These are phyloP conservation scores for Plecturocebus donacophilus DNA, from an alignment of 2,113 vertebrate genomes.

Conservation along the genomic window DNA sequence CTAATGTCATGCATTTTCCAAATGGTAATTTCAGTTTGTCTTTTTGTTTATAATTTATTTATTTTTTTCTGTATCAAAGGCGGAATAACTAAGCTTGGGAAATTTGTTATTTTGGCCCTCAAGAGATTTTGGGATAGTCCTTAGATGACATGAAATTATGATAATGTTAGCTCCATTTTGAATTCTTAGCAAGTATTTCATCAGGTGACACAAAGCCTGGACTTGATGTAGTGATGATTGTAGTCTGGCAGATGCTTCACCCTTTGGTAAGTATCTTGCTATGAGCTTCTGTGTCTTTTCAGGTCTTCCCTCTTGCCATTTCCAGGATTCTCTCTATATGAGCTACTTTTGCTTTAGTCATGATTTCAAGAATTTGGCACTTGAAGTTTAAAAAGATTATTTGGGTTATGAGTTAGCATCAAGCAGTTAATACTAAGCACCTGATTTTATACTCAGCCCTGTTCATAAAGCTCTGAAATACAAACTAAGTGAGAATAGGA, in stretches of 20 bases:
- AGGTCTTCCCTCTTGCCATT: background rate
- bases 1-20: background rate
- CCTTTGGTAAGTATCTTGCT: background rate
- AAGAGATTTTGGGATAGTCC: background rate
- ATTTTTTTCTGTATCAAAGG: background rate
- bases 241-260: background rate
- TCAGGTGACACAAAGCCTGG: background rate
- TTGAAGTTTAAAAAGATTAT: background rate
- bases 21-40: background rate
- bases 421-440: background rate
- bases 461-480: background rate
- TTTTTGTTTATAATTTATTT: background rate
- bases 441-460: background rate
- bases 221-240: background rate
- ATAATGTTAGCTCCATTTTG: background rate
- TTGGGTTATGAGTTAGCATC: background rate
- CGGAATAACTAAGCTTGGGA: background rate
- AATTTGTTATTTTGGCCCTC: background rate
- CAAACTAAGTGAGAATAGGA: background rate
- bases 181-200: background rate
- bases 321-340: background rate
- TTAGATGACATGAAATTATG: background rate
- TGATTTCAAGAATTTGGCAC: constrained; percentile 16
- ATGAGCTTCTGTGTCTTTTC: background rate
- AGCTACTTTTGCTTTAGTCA: background rate